Evolutionary conservation across 2,113 vertebrate species (phyloP).

Genomic region (Hiodon tergisus): DNA sequence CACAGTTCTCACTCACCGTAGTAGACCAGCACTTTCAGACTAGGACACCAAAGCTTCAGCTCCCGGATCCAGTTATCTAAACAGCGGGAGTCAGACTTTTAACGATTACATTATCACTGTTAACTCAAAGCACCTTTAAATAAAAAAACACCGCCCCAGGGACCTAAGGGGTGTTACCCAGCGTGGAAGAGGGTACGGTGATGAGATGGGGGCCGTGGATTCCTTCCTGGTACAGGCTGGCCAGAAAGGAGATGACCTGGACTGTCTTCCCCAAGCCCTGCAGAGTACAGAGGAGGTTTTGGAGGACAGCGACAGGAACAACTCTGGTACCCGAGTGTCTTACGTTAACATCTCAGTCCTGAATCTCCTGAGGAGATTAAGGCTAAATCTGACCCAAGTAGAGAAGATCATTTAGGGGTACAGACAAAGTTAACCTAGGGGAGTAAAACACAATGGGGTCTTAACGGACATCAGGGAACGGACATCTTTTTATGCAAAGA

Average conservation of each 20-base stretch:
- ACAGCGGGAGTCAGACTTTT: conserved; percentile 5
- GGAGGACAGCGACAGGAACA: too few relatives aligned
- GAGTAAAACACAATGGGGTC: too few relatives aligned
- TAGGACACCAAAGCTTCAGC: conserved; percentile 84
- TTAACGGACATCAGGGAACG: too few relatives aligned
- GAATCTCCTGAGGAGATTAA: too few relatives aligned
- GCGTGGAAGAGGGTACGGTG: conserved; percentile 85
- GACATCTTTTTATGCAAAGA: too few relatives aligned
- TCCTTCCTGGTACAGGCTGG: conserved; percentile 77
- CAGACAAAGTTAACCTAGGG: too few relatives aligned
- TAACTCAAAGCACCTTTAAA: neutral
- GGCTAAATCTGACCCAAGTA: too few relatives aligned
- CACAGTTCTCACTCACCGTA: conserved; percentile 67
- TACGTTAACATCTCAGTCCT: too few relatives aligned
- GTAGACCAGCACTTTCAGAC: conserved; percentile 80
- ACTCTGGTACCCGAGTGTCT: too few relatives aligned
- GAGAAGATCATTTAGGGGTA: too few relatives aligned
- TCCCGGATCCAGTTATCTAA: conserved; percentile 97
- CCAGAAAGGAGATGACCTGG: conserved; percentile 91
- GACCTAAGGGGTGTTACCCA: conserved; percentile 67
- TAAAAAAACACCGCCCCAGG: neutral
- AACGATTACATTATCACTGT: neutral
- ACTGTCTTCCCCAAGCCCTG: conserved; percentile 97
- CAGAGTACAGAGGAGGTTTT: conserved; percentile 13
- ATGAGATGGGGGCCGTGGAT: conserved; percentile 85